Base-by-base conservation (phyloP, 2,797 vertebrate species). In the Orientallactaga sibirica region DNA sequence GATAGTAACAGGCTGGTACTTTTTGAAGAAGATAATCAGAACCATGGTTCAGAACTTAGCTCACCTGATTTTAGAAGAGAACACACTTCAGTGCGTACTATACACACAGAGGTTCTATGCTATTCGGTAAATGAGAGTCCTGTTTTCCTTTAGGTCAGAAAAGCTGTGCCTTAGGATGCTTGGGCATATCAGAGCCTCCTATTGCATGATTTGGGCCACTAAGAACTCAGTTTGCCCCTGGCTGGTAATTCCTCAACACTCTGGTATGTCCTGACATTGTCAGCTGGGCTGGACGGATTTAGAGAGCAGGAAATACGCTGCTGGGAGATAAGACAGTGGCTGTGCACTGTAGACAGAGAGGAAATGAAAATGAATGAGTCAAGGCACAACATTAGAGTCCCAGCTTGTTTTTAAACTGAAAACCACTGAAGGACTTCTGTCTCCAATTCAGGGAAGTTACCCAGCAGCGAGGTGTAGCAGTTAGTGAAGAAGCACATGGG, bases 261-360 rank as follows among this genome's bases (percentile, higher is more conserved):
- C 48, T 80, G 82, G 90, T 84, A 71, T 94, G 90, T 93, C 62
- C 52, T 64, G 5, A 25, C 7, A 0, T 9, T 73, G 92, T 93
- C 93, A 89, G 48, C 41, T 19, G 48, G 94, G 37, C 83, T 70
- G 67, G 85, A 79, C 55, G 79, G 83, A 66, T 90, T 76, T 70
- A 33, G 90, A 88, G 92, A 94, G 79, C 93, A 95, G 96, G 95
- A 96, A 96, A 71, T 88, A 27, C 84, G 86, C 90, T 88, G 37
- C 90, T 25, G 81, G 88, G 73, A 96, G 90, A 94, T 91, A 93
- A 91, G 80, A 58, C 3, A 0, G 81, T 62, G 66, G 79, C 84
- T 67, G 5, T 14, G 37, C 66, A 12, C 33, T 89, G 18, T 19
- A 67, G 88, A 92, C 48, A 0, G 33, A 91, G n/a, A 84, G 94